Evolutionary conservation across 2,888 invertebrate genomes (phyloP).

Genomic region (Cataglyphis albicans): DNA sequence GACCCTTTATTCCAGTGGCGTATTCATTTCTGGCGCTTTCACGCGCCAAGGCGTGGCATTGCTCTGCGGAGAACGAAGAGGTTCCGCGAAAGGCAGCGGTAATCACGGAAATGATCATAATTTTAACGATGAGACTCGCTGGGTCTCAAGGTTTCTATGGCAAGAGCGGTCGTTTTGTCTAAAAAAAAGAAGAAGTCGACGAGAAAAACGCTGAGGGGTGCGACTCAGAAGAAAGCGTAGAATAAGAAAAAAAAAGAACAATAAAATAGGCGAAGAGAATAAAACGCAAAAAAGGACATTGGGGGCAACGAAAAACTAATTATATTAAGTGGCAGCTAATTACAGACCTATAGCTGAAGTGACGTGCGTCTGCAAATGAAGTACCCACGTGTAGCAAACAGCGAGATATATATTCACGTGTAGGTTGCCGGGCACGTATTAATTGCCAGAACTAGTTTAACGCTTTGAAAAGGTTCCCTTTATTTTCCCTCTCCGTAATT

Average conservation of each 20-base stretch:
- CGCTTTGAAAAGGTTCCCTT: slow-evolving; percentile 18
- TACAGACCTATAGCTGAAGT: slow-evolving; percentile 70
- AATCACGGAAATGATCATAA: slow-evolving; percentile 75
- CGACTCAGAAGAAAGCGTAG: not conserved
- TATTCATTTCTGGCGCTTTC: slow-evolving; percentile 54
- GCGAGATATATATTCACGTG: slow-evolving; percentile 8
- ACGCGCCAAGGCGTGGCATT: slow-evolving; percentile 31
- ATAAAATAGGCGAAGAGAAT: slow-evolving; percentile 30
- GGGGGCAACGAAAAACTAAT: slow-evolving; percentile 78
- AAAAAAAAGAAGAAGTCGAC: slow-evolving; percentile 9
- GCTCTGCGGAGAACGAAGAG: slow-evolving; percentile 31
- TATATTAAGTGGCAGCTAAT: slow-evolving; percentile 80
- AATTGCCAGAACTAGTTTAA: slow-evolving; percentile 11
- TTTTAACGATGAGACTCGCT: slow-evolving; percentile 70
- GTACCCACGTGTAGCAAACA: not conserved
- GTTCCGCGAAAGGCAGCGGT: slow-evolving; percentile 55
- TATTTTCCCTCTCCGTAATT: slow-evolving; percentile 21
- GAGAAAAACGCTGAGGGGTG: slow-evolving; percentile 1
- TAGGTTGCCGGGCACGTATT: not conserved
- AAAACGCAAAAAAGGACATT: slow-evolving; percentile 12
- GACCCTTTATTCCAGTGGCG: slow-evolving; percentile 38
- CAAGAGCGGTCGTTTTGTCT: slow-evolving; percentile 28
- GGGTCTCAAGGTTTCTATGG: slow-evolving; percentile 45
- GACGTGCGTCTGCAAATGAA: slow-evolving; percentile 14
- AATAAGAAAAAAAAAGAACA: not conserved